Base-by-base conservation (phyloP, 2,113 vertebrate genomes). In the Elephantulus edwardii region DNA sequence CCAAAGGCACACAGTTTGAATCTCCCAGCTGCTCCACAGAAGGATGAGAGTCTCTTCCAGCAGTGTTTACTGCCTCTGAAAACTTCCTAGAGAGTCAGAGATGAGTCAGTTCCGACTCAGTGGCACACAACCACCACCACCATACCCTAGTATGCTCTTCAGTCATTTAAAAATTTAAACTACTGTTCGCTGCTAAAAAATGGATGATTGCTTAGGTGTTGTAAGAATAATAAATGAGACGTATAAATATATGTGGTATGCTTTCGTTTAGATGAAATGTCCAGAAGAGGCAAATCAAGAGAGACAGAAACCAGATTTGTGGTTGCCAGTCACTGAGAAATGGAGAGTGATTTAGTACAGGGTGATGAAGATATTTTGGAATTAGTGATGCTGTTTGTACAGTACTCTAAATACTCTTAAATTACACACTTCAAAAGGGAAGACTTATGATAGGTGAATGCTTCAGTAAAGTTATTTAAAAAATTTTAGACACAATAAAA, bases 251-350 rank as follows among this genome's bases (percentile, higher is more conserved):
- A n/a, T 66, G 64, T 66, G 8, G 6, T 13, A 3, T 87, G 40
- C 48, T 48, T 76, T 48, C 30, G 17, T 91, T 84, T 83, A 72
- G 38, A 88, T n/a, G n/a, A n/a, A 83, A 60, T 81, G 13, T 86
- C 46, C 8, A 66, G 19, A 91, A 46, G 46, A 42, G 38, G 54
- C 20, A 92, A 26, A 56, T 58, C 62, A 8, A 42, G 3, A 64
- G 30, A 60, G 40, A 68, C 60, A 46, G 54, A 82, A 48, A 76
- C 28, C 68, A 48, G 38, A 80, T 91, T 64, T 38, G 44, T 89
- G 75, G 13, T 78, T 78, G 38, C n/a, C 24, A 52, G 56, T 78
- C 50, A 10, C 70, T 38, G 7, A 35, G 72, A 58, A 38, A 17
- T 19, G 38, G 33, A 20, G 50, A 82, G n/a, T 46, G 75, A 76